Evolutionary conservation across 2,888 invertebrate species (phyloP), one percentile per base, ranked within the genome.

Genomic region (Erynnis tages): DNA sequence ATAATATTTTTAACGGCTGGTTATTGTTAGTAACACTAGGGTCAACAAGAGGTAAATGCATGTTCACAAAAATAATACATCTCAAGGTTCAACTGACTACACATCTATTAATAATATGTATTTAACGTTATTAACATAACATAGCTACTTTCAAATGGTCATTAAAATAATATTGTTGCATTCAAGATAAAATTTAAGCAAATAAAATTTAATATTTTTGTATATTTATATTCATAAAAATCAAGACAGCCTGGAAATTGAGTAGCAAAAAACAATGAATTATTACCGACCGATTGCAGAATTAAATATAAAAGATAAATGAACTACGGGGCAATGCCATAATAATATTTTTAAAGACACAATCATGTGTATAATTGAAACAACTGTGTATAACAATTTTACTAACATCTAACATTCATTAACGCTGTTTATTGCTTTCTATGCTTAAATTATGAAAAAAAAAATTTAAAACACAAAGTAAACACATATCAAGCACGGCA

Each of bases 21-120:
- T 29, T 50, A 37, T 41, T 54, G 52, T 61, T 66, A 58, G 66
- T 67, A 67, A 67, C 62, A 69, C 61, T 54, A 40, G 63, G 63
- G 55, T 67, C 71, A 79, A 81, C 77, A 82, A 70, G 69, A 68
- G 76, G 78, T 84, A 85, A 87, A 86, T 83, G 78, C 77, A 76
- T 68, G 71, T 75, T 83, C 79, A 76, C 76, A 83, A 84, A 35
- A 84, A 83, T 79, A 78, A 81, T 71, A 69, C 68, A 66, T 73
- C 59, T 75, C 69, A 68, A 61, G 58, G 56, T 66, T 67, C 45
- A 67, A 68, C 64, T 54, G 60, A 57, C 62, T 73, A 72, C 56
- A 54, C 64, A 59, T 60, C 61, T 66, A 69, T 55, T 58, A 57
- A 67, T 61, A 55, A 27, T 50, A 43, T 43, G 19, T 16, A 30